Evolutionary conservation across 2,797 vertebrate species (phyloP).

Genomic region (Urocyon cinereoargenteus): DNA sequence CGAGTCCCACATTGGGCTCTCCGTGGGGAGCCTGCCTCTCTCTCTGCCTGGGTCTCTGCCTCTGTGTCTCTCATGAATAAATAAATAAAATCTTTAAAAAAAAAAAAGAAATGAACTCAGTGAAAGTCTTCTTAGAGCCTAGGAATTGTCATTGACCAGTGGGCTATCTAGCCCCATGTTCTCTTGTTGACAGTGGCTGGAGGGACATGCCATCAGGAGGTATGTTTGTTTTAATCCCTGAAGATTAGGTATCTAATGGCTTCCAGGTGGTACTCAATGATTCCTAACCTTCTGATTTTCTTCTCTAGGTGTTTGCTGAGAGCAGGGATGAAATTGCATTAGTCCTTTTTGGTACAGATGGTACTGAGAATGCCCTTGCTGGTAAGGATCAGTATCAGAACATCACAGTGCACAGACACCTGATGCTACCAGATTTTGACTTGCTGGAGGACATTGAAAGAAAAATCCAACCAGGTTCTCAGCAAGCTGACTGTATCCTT

Average conservation of each 20-base stretch:
- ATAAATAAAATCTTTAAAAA: too few species aligned
- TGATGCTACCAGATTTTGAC: slow-evolving; percentile 95
- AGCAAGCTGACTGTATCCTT: slow-evolving; percentile 98
- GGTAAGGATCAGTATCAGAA: slow-evolving; percentile 93
- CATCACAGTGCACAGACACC: slow-evolving; percentile 92
- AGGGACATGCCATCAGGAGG: background rate
- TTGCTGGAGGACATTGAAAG: slow-evolving; percentile 94
- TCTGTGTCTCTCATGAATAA: too few species aligned
- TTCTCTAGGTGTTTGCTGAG: slow-evolving; percentile 95
- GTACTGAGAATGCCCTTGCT: slow-evolving; percentile 92
- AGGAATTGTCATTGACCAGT: background rate
- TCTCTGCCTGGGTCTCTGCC: too few species aligned
- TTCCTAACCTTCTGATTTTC: slow-evolving; percentile 62
- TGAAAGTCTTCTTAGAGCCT: background rate
- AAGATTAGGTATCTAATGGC: background rate
- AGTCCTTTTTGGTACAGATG: slow-evolving; percentile 95
- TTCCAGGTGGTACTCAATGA: background rate
- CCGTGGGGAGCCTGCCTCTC: too few species aligned
- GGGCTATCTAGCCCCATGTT: background rate
- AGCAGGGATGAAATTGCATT: slow-evolving; percentile 95
- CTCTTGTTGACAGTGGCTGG: background rate
- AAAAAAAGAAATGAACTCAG: background rate
- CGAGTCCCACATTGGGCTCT: too few species aligned
- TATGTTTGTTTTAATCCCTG: background rate
- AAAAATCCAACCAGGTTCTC: slow-evolving; percentile 89